A percentile compares a stretch with the other conserved stretches of the same genome.
These are phyloP conservation scores for Esox niger DNA, from an alignment of 2,113 vertebrate genomes.

Conservation along the genomic window DNA sequence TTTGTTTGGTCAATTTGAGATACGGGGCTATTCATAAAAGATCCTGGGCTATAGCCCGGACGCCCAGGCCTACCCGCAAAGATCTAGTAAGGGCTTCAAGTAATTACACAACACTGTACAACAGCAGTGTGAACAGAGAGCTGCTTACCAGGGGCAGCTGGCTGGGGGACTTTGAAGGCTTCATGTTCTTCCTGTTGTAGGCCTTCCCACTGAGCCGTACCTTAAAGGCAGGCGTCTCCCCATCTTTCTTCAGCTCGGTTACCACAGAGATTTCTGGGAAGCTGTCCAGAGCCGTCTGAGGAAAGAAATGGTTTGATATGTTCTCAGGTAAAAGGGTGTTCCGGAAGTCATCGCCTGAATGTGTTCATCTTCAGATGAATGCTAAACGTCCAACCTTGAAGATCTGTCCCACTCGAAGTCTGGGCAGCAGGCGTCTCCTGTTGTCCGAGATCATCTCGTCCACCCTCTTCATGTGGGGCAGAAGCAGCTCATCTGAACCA, in stretches of 20 bases:
- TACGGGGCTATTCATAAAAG: too few relatives aligned
- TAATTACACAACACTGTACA: not conserved
- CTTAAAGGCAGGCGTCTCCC: conserved; percentile 82
- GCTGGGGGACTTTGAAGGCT: conserved; percentile 84
- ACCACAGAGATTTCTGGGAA: conserved; percentile 93
- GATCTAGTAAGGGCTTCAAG: not conserved
- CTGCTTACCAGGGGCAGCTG: conserved; percentile 85
- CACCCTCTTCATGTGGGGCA: conserved; percentile 95
- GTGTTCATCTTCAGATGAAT: not conserved
- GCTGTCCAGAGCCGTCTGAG: conserved; percentile 90
- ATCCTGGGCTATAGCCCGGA: too few relatives aligned
- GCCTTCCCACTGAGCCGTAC: conserved; percentile 92
- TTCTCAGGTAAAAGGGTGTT: not conserved
- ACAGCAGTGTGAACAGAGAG: not conserved
- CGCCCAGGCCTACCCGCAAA: too few relatives aligned
- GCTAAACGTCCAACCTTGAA: conserved; percentile 79
- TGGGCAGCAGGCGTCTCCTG: conserved; percentile 88
- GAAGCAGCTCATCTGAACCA: conserved; percentile 84
- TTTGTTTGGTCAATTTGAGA: too few relatives aligned
- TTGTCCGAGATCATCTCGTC: conserved; percentile 95
- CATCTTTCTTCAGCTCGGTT: conserved; percentile 84
- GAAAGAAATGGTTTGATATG: conserved; percentile 22
- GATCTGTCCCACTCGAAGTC: conserved; percentile 85
- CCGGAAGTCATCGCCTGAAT: not conserved
- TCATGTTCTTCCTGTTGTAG: conserved; percentile 96